phyloP scores from a whole-genome alignment of 2,797 vertebrate species.

The Rhynchonycteris naso region DNA sequence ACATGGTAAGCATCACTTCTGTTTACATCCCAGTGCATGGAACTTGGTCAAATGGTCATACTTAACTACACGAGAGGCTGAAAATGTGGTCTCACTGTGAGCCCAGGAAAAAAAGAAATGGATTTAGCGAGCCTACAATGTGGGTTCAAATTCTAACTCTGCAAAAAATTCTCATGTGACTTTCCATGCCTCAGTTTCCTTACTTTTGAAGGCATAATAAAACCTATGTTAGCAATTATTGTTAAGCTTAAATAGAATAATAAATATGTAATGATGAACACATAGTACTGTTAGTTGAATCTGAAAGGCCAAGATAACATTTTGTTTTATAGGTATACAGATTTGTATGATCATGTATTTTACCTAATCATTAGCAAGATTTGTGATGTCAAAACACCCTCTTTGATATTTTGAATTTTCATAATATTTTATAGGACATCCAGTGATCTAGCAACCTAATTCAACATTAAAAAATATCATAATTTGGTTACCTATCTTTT shows the following conservation, averaged over 20 bases:
- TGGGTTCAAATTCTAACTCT: not conserved
- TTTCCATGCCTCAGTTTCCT: not conserved
- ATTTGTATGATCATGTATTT: slow-evolving; percentile 4
- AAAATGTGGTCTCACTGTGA: not conserved
- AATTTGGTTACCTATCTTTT: not conserved
- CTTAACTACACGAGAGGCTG: not conserved
- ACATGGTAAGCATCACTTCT: not conserved
- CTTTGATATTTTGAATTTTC: slow-evolving; percentile 45
- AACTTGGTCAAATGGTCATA: not conserved
- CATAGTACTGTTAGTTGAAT: not conserved
- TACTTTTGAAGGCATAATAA: slow-evolving; percentile 45
- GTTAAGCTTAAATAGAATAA: slow-evolving; percentile 24
- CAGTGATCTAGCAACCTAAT: not conserved
- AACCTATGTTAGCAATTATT: not conserved
- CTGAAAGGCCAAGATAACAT: not conserved
- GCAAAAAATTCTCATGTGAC: not conserved
- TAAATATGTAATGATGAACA: not conserved
- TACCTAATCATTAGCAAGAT: not conserved
- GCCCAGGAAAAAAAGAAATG: not conserved
- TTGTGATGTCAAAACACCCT: not conserved
- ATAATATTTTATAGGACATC: slow-evolving; percentile 18
- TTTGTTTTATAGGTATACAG: slow-evolving; percentile 2
- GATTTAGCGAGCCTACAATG: not conserved
- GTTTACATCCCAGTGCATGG: not conserved
- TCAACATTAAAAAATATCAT: slow-evolving; percentile 3